These are phyloP conservation scores for Triops longicaudatus DNA, from an alignment of 1,140 invertebrate genomes.

Conservation along the genomic window DNA sequence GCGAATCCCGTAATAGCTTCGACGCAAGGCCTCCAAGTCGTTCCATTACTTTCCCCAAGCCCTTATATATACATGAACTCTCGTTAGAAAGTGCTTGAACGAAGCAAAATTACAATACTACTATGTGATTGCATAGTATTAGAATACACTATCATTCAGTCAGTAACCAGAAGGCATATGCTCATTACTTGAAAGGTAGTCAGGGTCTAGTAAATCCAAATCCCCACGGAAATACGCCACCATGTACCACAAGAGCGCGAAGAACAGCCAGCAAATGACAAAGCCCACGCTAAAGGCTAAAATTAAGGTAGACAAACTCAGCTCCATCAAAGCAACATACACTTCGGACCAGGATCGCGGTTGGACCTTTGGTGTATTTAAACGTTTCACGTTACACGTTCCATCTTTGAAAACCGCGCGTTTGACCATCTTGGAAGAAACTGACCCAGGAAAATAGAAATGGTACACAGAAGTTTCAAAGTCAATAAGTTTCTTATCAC, in stretches of 20 bases:
- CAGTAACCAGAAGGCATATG: no score
- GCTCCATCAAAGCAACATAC: not conserved
- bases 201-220: not conserved
- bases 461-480: not conserved
- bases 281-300: not conserved
- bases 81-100: not conserved
- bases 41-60: not conserved
- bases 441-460: not conserved
- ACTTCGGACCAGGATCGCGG: not conserved
- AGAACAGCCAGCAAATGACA: not conserved
- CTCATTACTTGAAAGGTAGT: not conserved
- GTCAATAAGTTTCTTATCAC: not conserved
- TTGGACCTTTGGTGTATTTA: not conserved
- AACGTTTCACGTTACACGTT: not conserved
- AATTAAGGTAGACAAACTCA: not conserved
- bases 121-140: not conserved
- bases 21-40: constrained; percentile 29
- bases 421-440: constrained; percentile 10
- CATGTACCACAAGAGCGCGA: not conserved
- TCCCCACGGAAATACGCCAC: not conserved
- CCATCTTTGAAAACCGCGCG: constrained; percentile 14
- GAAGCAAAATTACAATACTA: not conserved
- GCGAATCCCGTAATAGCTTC: constrained; percentile 38
- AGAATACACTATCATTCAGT: no score
- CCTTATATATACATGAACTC: not conserved